phyloP scores from a whole-genome alignment of 2,797 vertebrate species.

The Dermochelys coriacea region DNA sequence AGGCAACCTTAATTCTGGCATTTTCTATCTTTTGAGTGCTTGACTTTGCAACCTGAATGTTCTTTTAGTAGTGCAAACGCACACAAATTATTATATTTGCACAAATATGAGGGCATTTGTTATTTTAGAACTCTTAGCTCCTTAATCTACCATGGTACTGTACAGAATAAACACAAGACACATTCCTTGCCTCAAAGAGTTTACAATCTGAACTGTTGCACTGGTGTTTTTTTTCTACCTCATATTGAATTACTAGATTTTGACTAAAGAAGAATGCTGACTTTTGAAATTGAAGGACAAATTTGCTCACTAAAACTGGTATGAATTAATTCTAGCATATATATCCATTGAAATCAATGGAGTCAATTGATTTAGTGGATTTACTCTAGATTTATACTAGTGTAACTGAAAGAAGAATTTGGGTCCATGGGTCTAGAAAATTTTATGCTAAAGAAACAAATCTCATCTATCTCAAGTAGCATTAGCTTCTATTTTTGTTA shows the following conservation, averaged over 20 bases:
- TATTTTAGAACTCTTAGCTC: background rate
- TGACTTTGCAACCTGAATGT: background rate
- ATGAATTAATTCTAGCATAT: constrained; percentile 40
- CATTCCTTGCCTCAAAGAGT: background rate
- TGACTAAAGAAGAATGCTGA: background rate
- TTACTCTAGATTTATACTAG: constrained; percentile 36
- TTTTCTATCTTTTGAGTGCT: background rate
- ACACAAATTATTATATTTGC: background rate
- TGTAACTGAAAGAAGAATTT: constrained; percentile 17
- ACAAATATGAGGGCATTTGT: background rate
- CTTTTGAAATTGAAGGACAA: constrained; percentile 43
- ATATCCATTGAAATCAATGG: constrained; percentile 35
- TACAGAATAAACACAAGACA: background rate
- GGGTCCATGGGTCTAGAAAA: constrained; percentile 29
- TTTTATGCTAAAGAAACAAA: constrained; percentile 46
- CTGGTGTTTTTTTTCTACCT: background rate
- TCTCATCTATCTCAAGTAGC: constrained; percentile 42
- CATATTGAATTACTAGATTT: constrained; percentile 11
- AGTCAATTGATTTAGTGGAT: constrained; percentile 36
- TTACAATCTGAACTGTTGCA: background rate
- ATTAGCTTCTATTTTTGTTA: constrained; percentile 54
- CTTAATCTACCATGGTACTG: background rate
- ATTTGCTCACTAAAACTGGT: constrained; percentile 3
- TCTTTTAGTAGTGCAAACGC: background rate
- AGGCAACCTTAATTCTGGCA: background rate